Percentiles rank a stretch among this genome's conserved stretches.
Evolutionary conservation across 2,797 vertebrate species (phyloP).

Genomic region (Clarias laeviceps): DNA sequence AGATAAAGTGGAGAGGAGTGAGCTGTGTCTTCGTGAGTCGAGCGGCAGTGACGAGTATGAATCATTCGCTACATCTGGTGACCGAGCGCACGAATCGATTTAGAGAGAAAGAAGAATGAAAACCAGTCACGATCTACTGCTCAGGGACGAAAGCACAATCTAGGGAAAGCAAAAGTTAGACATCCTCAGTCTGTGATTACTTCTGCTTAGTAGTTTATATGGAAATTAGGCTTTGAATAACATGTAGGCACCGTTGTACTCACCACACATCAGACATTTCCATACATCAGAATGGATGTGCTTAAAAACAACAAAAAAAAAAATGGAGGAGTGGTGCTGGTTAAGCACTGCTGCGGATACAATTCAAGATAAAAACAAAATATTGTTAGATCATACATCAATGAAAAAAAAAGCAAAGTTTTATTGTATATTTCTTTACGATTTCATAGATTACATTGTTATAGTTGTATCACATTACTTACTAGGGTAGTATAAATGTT

Average conservation of each 20-base stretch:
- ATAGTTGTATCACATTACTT: not conserved
- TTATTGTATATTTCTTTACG: not conserved
- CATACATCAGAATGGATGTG: conserved; percentile 30
- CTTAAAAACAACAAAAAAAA: not conserved
- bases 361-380: not conserved
- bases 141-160: not conserved
- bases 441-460: not conserved
- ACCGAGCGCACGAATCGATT: conserved; percentile 5
- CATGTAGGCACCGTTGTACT: not conserved
- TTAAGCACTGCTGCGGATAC: not conserved
- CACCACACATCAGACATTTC: conserved; percentile 23
- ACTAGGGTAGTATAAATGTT: not conserved
- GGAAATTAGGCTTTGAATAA: conserved; percentile 33
- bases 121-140: not conserved
- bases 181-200: conserved; percentile 17
- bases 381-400: not conserved
- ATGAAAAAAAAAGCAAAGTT: not conserved
- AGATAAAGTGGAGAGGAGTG: conserved; percentile 28
- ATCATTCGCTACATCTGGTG: conserved; percentile 17
- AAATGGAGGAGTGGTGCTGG: not conserved
- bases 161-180: not conserved
- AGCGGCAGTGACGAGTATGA: conserved; percentile 15
- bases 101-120: not conserved
- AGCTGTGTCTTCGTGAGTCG: conserved; percentile 13
- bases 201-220: conserved; percentile 6